Conservation (phyloP, 2,113 vertebrate genomes). For the Cephalopterus ornatus region DNA sequence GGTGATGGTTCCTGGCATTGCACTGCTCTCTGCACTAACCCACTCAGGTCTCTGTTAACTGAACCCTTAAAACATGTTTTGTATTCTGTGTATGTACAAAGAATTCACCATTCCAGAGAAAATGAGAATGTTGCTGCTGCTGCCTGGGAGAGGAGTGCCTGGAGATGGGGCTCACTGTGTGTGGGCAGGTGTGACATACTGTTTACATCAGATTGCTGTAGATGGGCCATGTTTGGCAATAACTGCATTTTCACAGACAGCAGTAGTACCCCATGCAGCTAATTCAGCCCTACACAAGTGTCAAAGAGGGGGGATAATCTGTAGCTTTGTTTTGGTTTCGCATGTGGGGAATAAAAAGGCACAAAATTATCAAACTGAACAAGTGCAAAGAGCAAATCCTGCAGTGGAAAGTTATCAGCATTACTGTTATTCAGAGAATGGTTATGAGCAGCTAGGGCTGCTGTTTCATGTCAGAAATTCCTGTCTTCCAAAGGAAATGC, state of each 20-base stretch:
- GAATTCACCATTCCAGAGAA: background rate
- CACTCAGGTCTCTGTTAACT: background rate
- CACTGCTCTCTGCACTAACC: background rate
- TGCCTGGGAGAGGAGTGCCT: background rate
- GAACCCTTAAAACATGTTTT: background rate
- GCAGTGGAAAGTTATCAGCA: background rate
- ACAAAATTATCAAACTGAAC: background rate
- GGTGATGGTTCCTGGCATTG: background rate
- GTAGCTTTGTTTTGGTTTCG: background rate
- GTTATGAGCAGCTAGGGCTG: background rate
- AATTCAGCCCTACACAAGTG: background rate
- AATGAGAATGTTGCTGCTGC: background rate
- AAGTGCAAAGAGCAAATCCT: background rate
- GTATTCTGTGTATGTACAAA: background rate
- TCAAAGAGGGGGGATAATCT: background rate
- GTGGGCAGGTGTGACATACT: background rate
- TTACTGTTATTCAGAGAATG: background rate
- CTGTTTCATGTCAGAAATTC: background rate
- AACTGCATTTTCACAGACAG: background rate
- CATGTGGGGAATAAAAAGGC: background rate
- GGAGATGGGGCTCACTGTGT: background rate
- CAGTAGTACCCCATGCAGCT: background rate
- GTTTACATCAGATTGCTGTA: background rate
- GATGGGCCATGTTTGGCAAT: background rate
- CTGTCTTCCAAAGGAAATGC: background rate